Conservation (phyloP, 2,113 vertebrate species). For the Oreotrochilus melanogaster region DNA sequence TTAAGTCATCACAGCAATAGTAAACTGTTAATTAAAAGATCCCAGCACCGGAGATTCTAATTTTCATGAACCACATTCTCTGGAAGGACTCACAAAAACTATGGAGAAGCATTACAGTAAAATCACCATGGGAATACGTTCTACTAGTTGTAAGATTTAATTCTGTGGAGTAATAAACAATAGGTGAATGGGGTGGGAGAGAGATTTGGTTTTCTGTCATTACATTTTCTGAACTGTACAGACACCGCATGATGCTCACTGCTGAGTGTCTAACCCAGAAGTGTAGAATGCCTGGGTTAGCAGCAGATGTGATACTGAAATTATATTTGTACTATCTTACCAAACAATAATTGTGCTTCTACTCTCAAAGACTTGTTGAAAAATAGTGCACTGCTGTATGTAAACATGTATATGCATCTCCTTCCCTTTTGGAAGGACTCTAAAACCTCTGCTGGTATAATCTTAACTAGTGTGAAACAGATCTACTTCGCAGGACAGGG, state of each 20-base stretch:
- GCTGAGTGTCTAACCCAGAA: not conserved
- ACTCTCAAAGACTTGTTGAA: not conserved
- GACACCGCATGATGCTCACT: not conserved
- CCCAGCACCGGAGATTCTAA: not conserved
- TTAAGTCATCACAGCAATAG: not conserved
- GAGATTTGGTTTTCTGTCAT: not conserved
- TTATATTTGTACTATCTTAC: not conserved
- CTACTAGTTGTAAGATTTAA: not conserved
- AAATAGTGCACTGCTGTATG: not conserved
- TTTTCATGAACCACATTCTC: not conserved
- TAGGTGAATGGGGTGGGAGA: not conserved
- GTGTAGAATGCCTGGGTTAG: not conserved
- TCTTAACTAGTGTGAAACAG: not conserved
- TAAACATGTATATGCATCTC: not conserved
- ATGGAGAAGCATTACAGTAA: not conserved
- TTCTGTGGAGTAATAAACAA: not conserved
- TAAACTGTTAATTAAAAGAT: not conserved
- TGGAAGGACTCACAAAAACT: not conserved
- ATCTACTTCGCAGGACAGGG: not conserved
- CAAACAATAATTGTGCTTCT: not conserved
- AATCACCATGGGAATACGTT: not conserved
- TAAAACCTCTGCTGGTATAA: not conserved
- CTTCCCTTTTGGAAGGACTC: not conserved
- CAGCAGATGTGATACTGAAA: not conserved
- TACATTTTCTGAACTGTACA: not conserved